Conservation (phyloP, 1,140 invertebrate genomes). For the Cylas formicarius region DNA sequence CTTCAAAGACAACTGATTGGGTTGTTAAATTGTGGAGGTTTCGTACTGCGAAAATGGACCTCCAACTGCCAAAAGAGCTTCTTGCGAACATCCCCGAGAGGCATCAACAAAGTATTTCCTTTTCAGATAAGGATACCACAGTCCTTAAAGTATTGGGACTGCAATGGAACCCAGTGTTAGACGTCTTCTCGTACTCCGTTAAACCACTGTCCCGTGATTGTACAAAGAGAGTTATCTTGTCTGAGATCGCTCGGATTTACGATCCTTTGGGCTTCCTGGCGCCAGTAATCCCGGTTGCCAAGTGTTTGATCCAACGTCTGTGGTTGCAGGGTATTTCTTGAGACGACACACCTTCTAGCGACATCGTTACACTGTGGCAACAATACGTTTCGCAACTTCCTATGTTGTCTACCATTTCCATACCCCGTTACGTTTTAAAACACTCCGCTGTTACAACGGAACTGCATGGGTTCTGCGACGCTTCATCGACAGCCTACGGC, state of each 20-base stretch:
- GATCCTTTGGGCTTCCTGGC: slow-evolving; percentile 40
- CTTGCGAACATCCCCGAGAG: neutral
- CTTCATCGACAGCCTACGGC: slow-evolving; percentile 31
- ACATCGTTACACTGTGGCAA: slow-evolving; percentile 1
- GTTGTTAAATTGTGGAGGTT: slow-evolving; percentile 14
- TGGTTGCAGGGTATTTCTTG: slow-evolving; percentile 37
- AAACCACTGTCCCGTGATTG: too few relatives aligned
- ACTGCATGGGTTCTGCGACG: slow-evolving; percentile 34
- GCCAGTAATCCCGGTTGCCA: slow-evolving; percentile 38
- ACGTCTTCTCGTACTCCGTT: too few relatives aligned
- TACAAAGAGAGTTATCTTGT: slow-evolving; percentile 9
- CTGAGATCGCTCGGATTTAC: slow-evolving; percentile 28
- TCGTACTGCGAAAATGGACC: slow-evolving; percentile 20
- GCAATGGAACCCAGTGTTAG: too few relatives aligned
- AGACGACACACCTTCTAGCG: slow-evolving; percentile 31
- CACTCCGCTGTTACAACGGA: neutral
- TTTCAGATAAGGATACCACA: too few relatives aligned
- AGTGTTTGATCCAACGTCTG: slow-evolving; percentile 43
- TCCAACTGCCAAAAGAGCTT: slow-evolving; percentile 18
- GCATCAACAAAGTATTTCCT: too few relatives aligned
- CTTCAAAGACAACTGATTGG: slow-evolving; percentile 22
- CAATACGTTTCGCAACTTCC: too few relatives aligned
- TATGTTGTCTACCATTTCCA: too few relatives aligned
- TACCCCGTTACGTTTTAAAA: slow-evolving; percentile 1
- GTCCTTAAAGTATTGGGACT: too few relatives aligned